Evolutionary conservation across 64 coral and sea anemone genomes (phyloP).

Genomic region (Catalaphyllia jardinei): DNA sequence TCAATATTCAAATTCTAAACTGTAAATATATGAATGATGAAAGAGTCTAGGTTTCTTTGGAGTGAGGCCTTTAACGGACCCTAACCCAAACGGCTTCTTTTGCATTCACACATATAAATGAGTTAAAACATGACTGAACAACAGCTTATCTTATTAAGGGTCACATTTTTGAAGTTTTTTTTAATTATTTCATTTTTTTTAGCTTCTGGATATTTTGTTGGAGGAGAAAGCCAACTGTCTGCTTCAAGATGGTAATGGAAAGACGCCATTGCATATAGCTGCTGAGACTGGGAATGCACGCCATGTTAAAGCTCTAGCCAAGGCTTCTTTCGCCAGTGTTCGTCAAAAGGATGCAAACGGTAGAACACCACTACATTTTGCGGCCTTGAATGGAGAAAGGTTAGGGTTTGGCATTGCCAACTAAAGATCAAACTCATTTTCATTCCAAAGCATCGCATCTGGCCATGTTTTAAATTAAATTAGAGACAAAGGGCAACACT

Average conservation of each 20-base stretch:
- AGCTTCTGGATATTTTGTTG: slow-evolving; percentile 65
- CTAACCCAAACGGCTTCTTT: too few relatives aligned
- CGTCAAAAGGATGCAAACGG: slow-evolving; percentile 58
- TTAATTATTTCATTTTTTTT: background rate
- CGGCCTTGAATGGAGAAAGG: slow-evolving; percentile 79
- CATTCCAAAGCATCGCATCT: background rate
- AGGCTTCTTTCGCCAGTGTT: slow-evolving; percentile 40
- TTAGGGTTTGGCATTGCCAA: background rate
- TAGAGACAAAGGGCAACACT: too few relatives aligned
- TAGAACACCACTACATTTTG: slow-evolving; percentile 80
- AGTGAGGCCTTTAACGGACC: too few relatives aligned
- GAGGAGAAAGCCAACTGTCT: slow-evolving; percentile 54
- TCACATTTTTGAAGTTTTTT: background rate
- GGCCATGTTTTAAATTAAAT: too few relatives aligned
- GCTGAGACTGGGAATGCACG: slow-evolving; percentile 52
- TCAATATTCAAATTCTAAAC: too few relatives aligned
- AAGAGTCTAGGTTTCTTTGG: too few relatives aligned
- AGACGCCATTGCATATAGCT: slow-evolving; percentile 81
- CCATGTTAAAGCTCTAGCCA: slow-evolving; percentile 60
- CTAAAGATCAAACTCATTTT: background rate
- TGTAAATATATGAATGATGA: too few relatives aligned
- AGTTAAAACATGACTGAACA: too few relatives aligned
- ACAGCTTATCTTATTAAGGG: too few relatives aligned
- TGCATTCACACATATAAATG: too few relatives aligned
- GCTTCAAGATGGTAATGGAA: slow-evolving; percentile 53